phyloP scores from a whole-genome alignment of 1,140 invertebrate genomes.

The Rhagoletis pomonella region DNA sequence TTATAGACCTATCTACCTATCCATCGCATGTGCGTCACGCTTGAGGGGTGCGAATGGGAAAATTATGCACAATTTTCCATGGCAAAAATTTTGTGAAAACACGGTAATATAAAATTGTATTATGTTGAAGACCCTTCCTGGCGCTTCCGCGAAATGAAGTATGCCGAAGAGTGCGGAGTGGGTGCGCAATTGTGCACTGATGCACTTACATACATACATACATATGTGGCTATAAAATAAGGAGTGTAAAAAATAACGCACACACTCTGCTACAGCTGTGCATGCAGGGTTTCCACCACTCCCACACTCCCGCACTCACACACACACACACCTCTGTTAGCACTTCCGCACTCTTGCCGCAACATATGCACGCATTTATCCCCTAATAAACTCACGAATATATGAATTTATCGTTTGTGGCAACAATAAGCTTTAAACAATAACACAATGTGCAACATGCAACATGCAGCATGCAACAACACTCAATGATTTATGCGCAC shows the following conservation, averaged over 20 bases:
- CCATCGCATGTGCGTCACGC: neutral
- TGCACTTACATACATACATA: neutral
- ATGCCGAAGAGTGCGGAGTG: neutral
- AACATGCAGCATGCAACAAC: constrained; percentile 31
- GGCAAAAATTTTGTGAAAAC: neutral
- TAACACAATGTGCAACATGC: constrained; percentile 42
- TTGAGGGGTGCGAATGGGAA: constrained; percentile 19
- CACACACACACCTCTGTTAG: constrained; percentile 52
- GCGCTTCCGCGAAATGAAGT: constrained; percentile 4
- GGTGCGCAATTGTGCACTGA: neutral
- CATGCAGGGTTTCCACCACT: neutral
- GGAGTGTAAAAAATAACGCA: neutral
- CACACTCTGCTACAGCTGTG: neutral
- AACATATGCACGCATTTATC: constrained; percentile 64
- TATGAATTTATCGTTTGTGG: constrained; percentile 27
- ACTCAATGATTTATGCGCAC: constrained; percentile 18
- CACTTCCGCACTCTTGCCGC: constrained; percentile 54
- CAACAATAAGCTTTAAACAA: constrained; percentile 37
- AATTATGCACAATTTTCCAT: constrained; percentile 51
- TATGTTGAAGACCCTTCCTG: neutral
- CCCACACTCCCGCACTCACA: constrained; percentile 61
- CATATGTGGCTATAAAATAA: neutral
- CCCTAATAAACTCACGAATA: constrained; percentile 53
- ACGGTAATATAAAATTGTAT: neutral
- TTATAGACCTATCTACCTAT: neutral